phyloP scores from a whole-genome alignment of 2,113 vertebrate species.

The Hydrochoerus hydrochaeris region DNA sequence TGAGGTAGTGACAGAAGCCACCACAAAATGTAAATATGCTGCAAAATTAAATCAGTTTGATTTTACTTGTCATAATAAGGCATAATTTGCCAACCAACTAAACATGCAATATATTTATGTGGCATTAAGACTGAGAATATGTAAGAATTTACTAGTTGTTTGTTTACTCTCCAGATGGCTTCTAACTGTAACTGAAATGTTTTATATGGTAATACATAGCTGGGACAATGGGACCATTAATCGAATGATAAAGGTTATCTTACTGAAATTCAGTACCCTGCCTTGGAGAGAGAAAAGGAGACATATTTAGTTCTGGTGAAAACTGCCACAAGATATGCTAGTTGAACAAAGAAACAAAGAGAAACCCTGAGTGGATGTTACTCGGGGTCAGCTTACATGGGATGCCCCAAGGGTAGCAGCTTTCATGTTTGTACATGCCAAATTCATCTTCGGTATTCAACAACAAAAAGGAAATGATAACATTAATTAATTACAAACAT shows the following conservation, averaged over 20 bases:
- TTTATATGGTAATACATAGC: not conserved
- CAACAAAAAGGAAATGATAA: slow-evolving; percentile 59
- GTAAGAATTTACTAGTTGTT: slow-evolving; percentile 18
- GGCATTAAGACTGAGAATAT: slow-evolving; percentile 26
- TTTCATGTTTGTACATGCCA: slow-evolving; percentile 57
- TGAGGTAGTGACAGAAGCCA: not conserved
- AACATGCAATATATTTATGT: slow-evolving; percentile 58
- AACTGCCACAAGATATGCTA: not conserved
- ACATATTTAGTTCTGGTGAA: not conserved
- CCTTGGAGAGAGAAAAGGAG: not conserved
- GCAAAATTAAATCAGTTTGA: not conserved
- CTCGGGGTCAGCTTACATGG: not conserved
- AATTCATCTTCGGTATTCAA: not conserved
- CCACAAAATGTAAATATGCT: not conserved
- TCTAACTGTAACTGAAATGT: slow-evolving; percentile 24
- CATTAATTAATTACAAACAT: slow-evolving; percentile 71
- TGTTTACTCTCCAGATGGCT: slow-evolving; percentile 37
- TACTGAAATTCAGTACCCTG: slow-evolving; percentile 48
- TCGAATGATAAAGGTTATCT: slow-evolving; percentile 38
- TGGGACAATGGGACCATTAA: slow-evolving; percentile 39
- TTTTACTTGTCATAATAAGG: not conserved
- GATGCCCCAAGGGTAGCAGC: not conserved
- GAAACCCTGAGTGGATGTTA: not conserved
- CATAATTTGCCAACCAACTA: slow-evolving; percentile 48
- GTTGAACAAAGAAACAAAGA: not conserved